Base-by-base conservation (phyloP, 1,140 invertebrate genomes). In the Ridgeia piscesae region DNA sequence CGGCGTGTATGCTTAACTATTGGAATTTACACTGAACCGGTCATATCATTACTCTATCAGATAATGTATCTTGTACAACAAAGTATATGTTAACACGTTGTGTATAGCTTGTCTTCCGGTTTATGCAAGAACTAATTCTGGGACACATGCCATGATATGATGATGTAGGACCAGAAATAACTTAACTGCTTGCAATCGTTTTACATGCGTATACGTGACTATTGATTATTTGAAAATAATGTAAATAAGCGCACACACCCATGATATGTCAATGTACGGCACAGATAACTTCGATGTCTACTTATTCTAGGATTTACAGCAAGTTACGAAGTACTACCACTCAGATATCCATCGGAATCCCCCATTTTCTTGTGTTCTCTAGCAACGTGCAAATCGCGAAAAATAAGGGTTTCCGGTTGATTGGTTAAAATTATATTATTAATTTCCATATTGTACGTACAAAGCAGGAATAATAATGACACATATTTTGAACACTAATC, bases 261-360 rank as follows among this genome's bases (percentile, higher is more conserved):
- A 77, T 77, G 58, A 77, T 77, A 77, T 77, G 58, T 77, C 58
- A 77, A 77, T 77, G 58, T 1, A 77, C 58, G 58, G 27, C 58
- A 77, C 58, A 77, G 58, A 77, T 77, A 77, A 77, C 58, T 77
- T 77, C 58, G 58, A 77, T 77, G 58, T 77, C 58, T 77, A 77
- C 58, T 27, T 77, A 77, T 77, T 0, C 58, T 77, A 21, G 58
- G 27, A 77, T 77, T 77, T 77, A 27, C 11, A 77, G 58, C 58
- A 77, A 77, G 14, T 77, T 77, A 77, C 58, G 58, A 77, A 21
- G 58, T 77, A 77, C 58, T 77, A 77, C 58, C 58, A 31, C 58
- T 77, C 58, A 31, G 58, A 77, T 77, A 77, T 77, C 58, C 58
- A 77, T 77, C 58, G 58, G 58, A 77, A 77, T 77, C 58, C 58